A percentile compares a stretch with the other conserved stretches of the same genome.
Evolutionary conservation across 2,113 vertebrate genomes (phyloP).

Genomic region (Gadus chalcogrammus): DNA sequence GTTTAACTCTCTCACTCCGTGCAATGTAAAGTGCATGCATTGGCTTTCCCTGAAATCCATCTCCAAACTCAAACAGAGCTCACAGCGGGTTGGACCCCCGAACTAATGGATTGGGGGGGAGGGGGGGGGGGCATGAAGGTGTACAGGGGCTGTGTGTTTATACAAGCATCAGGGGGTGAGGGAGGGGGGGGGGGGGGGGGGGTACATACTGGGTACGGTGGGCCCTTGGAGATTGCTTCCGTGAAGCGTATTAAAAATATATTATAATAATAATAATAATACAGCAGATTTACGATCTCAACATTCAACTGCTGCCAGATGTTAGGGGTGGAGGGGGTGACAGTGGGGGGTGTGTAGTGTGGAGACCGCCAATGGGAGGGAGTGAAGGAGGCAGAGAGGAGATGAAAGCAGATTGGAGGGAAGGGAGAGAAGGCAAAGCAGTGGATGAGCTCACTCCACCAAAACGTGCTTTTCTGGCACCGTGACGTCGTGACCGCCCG

Average conservation of each 20-base stretch:
- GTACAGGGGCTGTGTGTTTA: slow-evolving; percentile 27
- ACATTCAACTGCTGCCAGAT: neutral
- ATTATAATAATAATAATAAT: no score
- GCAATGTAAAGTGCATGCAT: slow-evolving; percentile 14
- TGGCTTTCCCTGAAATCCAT: slow-evolving; percentile 34
- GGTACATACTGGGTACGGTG: no score
- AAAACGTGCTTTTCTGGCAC: slow-evolving; percentile 16
- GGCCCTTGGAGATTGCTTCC: no score
- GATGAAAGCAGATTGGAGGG: slow-evolving; percentile 1
- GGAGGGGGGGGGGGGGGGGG: no score
- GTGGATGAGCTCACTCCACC: slow-evolving; percentile 34
- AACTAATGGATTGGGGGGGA: slow-evolving; percentile 5
- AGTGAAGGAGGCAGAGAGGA: slow-evolving; percentile 15
- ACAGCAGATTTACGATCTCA: no score
- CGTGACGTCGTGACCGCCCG: slow-evolving; percentile 38
- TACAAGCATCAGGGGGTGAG: slow-evolving; percentile 2
- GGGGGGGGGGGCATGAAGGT: no score
- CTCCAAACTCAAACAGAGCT: slow-evolving; percentile 34
- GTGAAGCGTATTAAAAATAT: no score
- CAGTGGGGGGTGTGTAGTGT: slow-evolving; percentile 9
- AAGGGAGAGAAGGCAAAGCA: slow-evolving; percentile 21
- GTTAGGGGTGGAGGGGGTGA: neutral
- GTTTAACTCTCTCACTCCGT: slow-evolving; percentile 13
- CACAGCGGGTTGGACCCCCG: slow-evolving; percentile 22
- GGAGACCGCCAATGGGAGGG: slow-evolving; percentile 12